phyloP scores from a whole-genome alignment of 2,888 invertebrate species.

The Ophion obscuratus region DNA sequence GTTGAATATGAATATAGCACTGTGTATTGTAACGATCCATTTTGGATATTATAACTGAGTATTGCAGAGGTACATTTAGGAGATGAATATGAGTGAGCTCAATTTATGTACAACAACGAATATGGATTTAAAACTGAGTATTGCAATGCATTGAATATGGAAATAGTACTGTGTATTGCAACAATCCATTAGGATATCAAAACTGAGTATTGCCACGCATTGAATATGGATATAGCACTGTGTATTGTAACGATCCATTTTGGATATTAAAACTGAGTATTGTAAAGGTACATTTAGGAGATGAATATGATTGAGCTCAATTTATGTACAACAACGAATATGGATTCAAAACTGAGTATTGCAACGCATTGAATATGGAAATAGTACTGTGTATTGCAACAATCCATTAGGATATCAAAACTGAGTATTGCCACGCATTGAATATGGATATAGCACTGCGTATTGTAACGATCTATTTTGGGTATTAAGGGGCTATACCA shows the following conservation, averaged over 20 bases:
- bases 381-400: neutral
- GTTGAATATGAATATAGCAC: too few relatives aligned
- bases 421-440: neutral
- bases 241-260: too few relatives aligned
- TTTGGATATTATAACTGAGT: neutral
- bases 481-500: too few relatives aligned
- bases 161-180: slow-evolving; percentile 2
- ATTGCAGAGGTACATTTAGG: too few relatives aligned
- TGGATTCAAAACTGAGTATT: neutral
- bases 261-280: neutral
- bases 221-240: too few relatives aligned
- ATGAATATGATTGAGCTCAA: too few relatives aligned
- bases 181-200: neutral
- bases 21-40: too few relatives aligned
- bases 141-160: too few relatives aligned
- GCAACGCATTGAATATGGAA: neutral
- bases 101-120: neutral
- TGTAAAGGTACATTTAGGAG: slow-evolving; percentile 1
- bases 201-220: too few relatives aligned
- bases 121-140: neutral
- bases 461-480: too few relatives aligned
- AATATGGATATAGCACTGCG: neutral
- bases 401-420: neutral
- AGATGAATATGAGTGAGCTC: too few relatives aligned
- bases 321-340: neutral